A percentile compares a stretch with the other conserved stretches of the same genome.
Conservation (phyloP, 1,140 invertebrate species). For the Palaemon carinicauda region DNA sequence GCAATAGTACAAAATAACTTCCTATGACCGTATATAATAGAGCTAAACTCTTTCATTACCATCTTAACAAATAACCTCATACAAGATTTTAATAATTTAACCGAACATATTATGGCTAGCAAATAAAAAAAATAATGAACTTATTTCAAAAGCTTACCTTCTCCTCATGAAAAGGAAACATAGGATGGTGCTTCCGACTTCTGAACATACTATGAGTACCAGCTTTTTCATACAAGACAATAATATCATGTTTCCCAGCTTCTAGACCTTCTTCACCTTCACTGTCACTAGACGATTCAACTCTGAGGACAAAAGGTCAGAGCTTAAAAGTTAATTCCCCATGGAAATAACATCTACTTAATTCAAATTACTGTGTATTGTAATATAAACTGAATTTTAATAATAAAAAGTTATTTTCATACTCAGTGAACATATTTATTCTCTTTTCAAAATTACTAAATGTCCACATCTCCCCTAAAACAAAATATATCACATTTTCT, state of each 20-base stretch:
- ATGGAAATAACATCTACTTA: too few species aligned
- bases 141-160: conserved; percentile 71
- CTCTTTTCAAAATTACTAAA: too few species aligned
- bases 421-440: too few species aligned
- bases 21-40: too few species aligned
- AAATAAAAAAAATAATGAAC: not conserved
- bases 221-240: conserved; percentile 79
- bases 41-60: too few species aligned
- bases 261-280: conserved; percentile 85
- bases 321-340: not conserved
- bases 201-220: conserved; percentile 69
- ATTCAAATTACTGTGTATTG: too few species aligned
- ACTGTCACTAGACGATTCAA: conserved; percentile 73
- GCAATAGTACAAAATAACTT: too few species aligned
- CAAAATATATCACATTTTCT: too few species aligned
- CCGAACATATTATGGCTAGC: not conserved
- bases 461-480: too few species aligned
- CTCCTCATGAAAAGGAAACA: conserved; percentile 96
- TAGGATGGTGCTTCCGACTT: conserved; percentile 76
- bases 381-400: not conserved
- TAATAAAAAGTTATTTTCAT: not conserved
- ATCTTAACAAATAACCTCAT: too few species aligned
- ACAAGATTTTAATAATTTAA: not conserved
- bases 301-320: not conserved
- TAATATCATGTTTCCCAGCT: conserved; percentile 81